phyloP scores from a whole-genome alignment of 2,888 invertebrate species.

The Metalampra italica region DNA sequence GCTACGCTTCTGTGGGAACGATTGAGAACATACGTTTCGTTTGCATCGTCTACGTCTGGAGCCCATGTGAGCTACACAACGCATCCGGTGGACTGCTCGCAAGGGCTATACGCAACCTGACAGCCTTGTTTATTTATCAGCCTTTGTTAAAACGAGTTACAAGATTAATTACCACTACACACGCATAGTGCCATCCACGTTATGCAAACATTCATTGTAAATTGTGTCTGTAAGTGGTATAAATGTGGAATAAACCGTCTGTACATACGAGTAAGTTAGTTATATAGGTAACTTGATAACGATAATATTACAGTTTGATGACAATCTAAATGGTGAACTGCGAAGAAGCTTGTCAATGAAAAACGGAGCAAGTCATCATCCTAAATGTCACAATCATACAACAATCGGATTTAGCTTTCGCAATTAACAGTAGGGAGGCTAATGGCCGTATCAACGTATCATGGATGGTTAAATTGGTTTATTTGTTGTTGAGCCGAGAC shows the following conservation, averaged over 20 bases:
- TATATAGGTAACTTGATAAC: no score
- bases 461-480: conserved; percentile 54
- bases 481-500: conserved; percentile 49
- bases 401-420: conserved; percentile 39
- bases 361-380: no score
- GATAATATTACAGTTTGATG: no score
- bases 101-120: conserved; percentile 33
- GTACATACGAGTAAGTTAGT: no score
- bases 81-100: conserved; percentile 61
- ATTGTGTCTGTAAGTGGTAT: conserved; percentile 2
- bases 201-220: conserved; percentile 16
- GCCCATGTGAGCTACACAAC: conserved; percentile 69
- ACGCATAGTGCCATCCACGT: conserved; percentile 16
- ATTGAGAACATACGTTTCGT: conserved; percentile 55
- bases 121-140: conserved; percentile 51
- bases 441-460: conserved; percentile 55
- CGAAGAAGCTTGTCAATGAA: no score
- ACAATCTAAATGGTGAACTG: no score
- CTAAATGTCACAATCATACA: conserved; percentile 22
- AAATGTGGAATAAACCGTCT: no score
- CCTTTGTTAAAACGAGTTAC: conserved; percentile 33
- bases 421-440: conserved; percentile 56
- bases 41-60: conserved; percentile 65
- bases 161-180: conserved; percentile 34
- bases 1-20: conserved; percentile 68